Conservation (phyloP, 1,140 invertebrate genomes). For the Akabosia matsudoensis region DNA sequence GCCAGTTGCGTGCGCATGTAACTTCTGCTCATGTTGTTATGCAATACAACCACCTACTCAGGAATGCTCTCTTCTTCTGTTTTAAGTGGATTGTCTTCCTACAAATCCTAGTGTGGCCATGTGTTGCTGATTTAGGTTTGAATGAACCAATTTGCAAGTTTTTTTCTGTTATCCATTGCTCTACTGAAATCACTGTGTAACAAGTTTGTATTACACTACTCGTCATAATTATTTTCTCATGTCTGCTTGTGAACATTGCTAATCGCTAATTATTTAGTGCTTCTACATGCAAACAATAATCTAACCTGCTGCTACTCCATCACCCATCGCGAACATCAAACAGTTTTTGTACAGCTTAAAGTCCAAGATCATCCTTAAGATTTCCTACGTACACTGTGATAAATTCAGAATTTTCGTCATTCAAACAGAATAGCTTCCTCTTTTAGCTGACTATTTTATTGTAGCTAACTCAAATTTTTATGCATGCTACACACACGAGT, state of each 20-base stretch:
- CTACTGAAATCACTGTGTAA: not conserved
- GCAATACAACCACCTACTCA: too few species aligned
- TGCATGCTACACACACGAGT: not conserved
- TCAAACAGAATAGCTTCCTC: not conserved
- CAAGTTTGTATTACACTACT: not conserved
- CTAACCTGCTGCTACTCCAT: not conserved
- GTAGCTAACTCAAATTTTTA: not conserved
- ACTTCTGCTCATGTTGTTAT: too few species aligned
- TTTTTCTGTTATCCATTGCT: not conserved
- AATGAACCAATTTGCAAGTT: too few species aligned
- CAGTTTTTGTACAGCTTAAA: too few species aligned
- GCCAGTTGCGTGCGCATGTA: too few species aligned
- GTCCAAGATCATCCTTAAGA: too few species aligned
- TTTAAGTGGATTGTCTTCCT: too few species aligned
- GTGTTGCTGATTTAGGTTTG: too few species aligned
- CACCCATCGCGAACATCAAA: too few species aligned
- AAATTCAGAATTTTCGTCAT: not conserved
- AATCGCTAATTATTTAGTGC: conserved; percentile 19
- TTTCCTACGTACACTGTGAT: not conserved
- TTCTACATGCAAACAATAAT: not conserved
- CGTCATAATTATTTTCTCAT: conserved; percentile 17
- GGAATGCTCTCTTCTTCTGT: not conserved
- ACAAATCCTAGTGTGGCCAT: too few species aligned
- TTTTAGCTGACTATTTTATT: not conserved
- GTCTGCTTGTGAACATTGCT: conserved; percentile 16